Conservation (phyloP, 2,797 vertebrate species). For the Helicolenus hilgendorfi region DNA sequence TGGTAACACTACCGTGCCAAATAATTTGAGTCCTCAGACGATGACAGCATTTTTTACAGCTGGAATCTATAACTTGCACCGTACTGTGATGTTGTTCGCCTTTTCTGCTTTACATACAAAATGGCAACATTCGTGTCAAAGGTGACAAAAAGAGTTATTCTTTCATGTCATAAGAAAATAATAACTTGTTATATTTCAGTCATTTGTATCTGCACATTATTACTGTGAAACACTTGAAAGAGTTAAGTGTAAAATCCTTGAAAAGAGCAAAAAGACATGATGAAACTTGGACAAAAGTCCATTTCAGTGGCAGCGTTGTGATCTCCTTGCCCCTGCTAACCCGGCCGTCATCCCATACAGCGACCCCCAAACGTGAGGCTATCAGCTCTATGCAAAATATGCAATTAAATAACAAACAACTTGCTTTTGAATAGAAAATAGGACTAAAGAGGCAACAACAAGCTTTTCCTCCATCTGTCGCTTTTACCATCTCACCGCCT, state of each 20-base stretch:
- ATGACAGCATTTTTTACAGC: neutral
- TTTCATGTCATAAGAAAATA: neutral
- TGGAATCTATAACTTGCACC: neutral
- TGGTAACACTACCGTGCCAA: neutral
- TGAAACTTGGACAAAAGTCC: constrained; percentile 36
- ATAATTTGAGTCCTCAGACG: neutral
- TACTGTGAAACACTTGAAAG: neutral
- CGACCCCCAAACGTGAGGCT: constrained; percentile 30
- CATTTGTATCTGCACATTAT: neutral
- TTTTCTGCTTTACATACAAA: neutral
- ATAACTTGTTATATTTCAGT: neutral
- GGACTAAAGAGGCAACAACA: constrained; percentile 51
- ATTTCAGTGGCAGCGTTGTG: constrained; percentile 15
- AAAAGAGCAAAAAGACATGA: neutral
- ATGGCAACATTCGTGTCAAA: neutral
- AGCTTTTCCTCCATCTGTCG: constrained; percentile 69
- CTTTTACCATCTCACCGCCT: constrained; percentile 42
- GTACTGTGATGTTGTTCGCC: neutral
- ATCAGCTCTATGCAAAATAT: constrained; percentile 67
- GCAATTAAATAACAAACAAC: constrained; percentile 60
- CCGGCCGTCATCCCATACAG: constrained; percentile 24
- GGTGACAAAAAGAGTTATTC: neutral
- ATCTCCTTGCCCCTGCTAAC: constrained; percentile 43
- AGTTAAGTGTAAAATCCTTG: constrained; percentile 30
- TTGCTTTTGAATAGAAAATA: constrained; percentile 56